Conservation (phyloP, 2,797 vertebrate species). For the Meriones psammophilus region DNA sequence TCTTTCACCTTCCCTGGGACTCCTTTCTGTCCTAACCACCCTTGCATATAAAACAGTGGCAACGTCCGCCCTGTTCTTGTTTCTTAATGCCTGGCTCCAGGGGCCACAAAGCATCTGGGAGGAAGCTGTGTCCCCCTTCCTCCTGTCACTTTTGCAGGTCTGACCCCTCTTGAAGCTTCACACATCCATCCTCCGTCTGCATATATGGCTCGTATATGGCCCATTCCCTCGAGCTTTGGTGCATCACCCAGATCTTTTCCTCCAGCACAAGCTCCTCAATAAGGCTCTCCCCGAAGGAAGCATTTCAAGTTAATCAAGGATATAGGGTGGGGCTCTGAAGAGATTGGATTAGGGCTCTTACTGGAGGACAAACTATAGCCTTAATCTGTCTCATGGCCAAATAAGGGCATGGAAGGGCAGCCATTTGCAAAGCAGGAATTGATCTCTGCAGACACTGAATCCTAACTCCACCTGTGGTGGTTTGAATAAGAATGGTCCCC, state of each 20-base stretch:
- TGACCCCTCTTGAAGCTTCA: not conserved
- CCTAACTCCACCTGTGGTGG: not conserved
- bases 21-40: not conserved
- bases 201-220: too few relatives aligned
- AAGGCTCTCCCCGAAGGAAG: not conserved
- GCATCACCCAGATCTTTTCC: not conserved
- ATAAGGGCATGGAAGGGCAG: not conserved
- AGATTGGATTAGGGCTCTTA: not conserved
- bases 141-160: too few relatives aligned
- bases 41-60: rapidly evolving
- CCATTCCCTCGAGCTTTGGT: not conserved
- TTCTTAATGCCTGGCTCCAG: rapidly evolving
- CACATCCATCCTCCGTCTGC: rapidly evolving
- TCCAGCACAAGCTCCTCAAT: not conserved
- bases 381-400: not conserved
- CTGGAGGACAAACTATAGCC: not conserved
- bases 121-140: not conserved
- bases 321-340: not conserved
- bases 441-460: not conserved
- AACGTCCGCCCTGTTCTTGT: not conserved
- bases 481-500: not conserved
- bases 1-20: not conserved
- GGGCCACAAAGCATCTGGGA: too few relatives aligned
- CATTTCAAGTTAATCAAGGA: not conserved
- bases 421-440: not conserved